Evolutionary conservation across 2,113 vertebrate genomes (phyloP).

Genomic region (Podilymbus podiceps): DNA sequence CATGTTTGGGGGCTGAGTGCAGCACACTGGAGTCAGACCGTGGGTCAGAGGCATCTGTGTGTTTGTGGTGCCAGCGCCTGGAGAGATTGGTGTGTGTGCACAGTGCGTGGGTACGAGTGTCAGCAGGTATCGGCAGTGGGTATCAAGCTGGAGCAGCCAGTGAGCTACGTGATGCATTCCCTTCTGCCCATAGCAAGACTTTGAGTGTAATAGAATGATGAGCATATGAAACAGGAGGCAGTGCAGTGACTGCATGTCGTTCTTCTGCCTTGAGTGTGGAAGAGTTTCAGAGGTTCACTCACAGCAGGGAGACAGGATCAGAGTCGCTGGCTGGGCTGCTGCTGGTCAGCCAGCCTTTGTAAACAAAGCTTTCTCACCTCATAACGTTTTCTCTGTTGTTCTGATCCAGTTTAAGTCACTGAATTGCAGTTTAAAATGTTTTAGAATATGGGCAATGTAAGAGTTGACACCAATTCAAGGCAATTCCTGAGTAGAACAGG

Average conservation of each 20-base stretch:
- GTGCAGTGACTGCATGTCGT: not conserved
- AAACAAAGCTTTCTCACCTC: not conserved
- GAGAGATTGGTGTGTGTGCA: accelerated
- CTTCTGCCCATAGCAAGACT: not conserved
- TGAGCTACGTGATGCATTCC: not conserved
- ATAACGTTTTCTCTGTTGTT: not conserved
- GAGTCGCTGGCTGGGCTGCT: not conserved
- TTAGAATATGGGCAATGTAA: not conserved
- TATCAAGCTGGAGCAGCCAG: not conserved
- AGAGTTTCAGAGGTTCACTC: not conserved
- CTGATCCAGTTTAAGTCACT: not conserved
- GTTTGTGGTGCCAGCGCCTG: not conserved
- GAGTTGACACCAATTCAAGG: not conserved
- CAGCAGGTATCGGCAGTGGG: not conserved
- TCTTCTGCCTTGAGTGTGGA: not conserved
- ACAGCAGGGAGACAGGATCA: not conserved
- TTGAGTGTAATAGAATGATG: not conserved
- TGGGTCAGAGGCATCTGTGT: not conserved
- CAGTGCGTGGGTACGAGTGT: not conserved
- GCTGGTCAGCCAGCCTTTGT: not conserved
- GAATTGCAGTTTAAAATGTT: not conserved
- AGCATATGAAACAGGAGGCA: not conserved
- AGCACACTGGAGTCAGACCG: not conserved
- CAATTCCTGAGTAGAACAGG: not conserved
- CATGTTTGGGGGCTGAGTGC: not conserved